Conservation (phyloP, 1,140 invertebrate genomes). For the Leptinotarsa lineolata region DNA sequence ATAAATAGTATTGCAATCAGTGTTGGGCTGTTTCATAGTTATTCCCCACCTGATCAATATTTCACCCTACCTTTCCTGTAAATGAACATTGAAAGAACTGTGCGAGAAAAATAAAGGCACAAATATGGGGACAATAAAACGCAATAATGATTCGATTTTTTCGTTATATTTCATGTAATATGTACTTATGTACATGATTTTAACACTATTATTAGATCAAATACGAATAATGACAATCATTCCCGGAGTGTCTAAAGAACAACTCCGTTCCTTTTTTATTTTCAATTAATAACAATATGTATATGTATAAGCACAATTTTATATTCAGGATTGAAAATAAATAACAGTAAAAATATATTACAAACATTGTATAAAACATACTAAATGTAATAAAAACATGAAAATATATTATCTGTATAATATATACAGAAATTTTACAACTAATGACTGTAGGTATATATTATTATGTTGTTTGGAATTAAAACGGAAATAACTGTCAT, state of each 20-base stretch:
- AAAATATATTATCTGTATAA: slow-evolving; percentile 52
- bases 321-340: slow-evolving; percentile 51
- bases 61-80: no score
- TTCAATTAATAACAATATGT: slow-evolving; percentile 51
- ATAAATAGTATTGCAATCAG: no score
- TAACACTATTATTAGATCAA: slow-evolving; percentile 55
- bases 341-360: slow-evolving; percentile 55
- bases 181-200: slow-evolving; percentile 52
- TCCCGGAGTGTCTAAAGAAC: slow-evolving; percentile 47
- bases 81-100: no score
- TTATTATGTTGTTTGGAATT: slow-evolving; percentile 36
- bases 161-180: slow-evolving; percentile 55
- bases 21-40: no score
- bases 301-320: slow-evolving; percentile 48
- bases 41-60: no score
- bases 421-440: slow-evolving; percentile 53
- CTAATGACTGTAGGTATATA: slow-evolving; percentile 45
- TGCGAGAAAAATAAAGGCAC: no score
- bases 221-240: slow-evolving; percentile 56
- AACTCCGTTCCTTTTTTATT: slow-evolving; percentile 36
- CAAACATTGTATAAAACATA: slow-evolving; percentile 55
- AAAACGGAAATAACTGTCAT: slow-evolving; percentile 50
- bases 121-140: background rate
- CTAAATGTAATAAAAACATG: slow-evolving; percentile 50
- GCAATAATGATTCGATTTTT: slow-evolving; percentile 32